A percentile compares a stretch with the other conserved stretches of the same genome.
phyloP scores from a whole-genome alignment of 1,140 invertebrate genomes.

The Phocides pigmalion region DNA sequence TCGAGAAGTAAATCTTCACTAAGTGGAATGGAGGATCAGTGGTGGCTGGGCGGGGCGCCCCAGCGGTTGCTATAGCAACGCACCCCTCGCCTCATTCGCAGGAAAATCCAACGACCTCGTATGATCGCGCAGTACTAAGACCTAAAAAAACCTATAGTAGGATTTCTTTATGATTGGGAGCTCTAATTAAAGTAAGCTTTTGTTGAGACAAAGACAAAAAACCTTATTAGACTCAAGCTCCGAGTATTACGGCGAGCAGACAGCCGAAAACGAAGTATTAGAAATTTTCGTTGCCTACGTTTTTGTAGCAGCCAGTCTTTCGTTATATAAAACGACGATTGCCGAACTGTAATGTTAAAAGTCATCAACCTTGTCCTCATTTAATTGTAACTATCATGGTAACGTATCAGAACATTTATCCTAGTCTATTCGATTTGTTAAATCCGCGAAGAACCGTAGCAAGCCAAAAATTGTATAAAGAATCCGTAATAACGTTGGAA shows the following conservation, averaged over 20 bases:
- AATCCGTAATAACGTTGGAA: constrained; percentile 49
- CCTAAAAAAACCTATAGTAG: constrained; percentile 28
- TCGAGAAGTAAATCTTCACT: constrained; percentile 56
- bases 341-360: constrained; percentile 7
- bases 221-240: constrained; percentile 2
- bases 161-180: constrained; percentile 25
- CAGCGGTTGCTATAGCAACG: constrained; percentile 67
- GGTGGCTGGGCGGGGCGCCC: constrained; percentile 63
- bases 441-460: constrained; percentile 32
- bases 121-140: constrained; percentile 24
- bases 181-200: constrained; percentile 15
- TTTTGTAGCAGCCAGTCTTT: neutral
- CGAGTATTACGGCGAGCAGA: no score
- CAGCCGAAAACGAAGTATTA: neutral
- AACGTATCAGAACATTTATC: constrained; percentile 21
- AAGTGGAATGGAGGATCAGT: constrained; percentile 46
- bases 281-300: neutral
- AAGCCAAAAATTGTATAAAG: constrained; percentile 34
- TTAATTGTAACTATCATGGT: neutral
- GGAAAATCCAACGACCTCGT: constrained; percentile 48
- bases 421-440: neutral
- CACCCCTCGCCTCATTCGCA: constrained; percentile 51
- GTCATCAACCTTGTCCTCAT: constrained; percentile 22
- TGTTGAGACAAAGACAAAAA: constrained; percentile 1
- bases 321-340: constrained; percentile 5